Evolutionary conservation across 2,113 vertebrate genomes (phyloP), one percentile per base, ranked within the genome.

Genomic region (Accipiter virgatus): DNA sequence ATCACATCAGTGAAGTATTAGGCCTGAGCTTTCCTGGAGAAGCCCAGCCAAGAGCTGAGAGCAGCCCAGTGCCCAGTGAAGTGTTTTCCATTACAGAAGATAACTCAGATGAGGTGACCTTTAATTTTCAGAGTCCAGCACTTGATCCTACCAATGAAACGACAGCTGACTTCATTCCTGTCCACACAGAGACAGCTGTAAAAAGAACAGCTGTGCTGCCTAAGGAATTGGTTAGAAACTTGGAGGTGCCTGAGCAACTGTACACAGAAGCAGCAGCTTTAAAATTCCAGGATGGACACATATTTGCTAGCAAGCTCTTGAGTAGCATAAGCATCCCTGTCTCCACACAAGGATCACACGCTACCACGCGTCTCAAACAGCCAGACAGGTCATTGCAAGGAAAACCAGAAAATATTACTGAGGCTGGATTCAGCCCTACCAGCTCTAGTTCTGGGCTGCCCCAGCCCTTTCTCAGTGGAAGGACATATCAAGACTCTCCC

Each of bases 31-130:
- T 43, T 43, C 50, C 91, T 14, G 73, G 53, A 59, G 90, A 67
- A 56, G 25, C 21, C 21, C 80, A 52, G 7, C 42, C 47, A 43
- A 15, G 61, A 45, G 20, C 86, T 38, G 61, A 7, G 52, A 48
- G 31, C 63, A 55, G 80, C 81, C 84, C 70, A 4, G 20, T 8
- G 45, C 43, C 94, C 50, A 73, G 83, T 1, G 1, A 58, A 48
- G 70, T 15, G 18, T 25, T 61, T 40, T n/a, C 93, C 15, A 0
- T 20, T 47, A 20, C 56, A 10, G 36, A 71, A 73, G 81, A n/a
- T 0, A 7, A 2, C 81, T 43, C 18, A 5, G 36, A 16, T 0
- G n/a, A 58, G 27, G n/a, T 8, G 16, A 74, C 40, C 22, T 7
- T 34, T 4, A 31, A 4, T 9, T 13, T 58, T 17, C 73, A 32